These are phyloP conservation scores for Cepaea nemoralis DNA, from an alignment of 1,140 invertebrate genomes.

Conservation along the genomic window DNA sequence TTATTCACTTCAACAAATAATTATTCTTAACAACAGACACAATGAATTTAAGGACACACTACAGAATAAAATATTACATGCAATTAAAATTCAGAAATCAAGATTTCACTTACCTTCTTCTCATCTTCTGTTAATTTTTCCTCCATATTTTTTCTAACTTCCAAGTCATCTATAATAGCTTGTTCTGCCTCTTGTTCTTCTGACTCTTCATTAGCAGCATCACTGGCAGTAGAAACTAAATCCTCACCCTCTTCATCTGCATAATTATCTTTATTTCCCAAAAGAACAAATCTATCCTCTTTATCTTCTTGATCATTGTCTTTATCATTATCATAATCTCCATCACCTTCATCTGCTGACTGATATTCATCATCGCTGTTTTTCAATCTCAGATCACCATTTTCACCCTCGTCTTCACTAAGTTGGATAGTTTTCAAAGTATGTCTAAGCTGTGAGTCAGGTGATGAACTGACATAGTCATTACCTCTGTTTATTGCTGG, in stretches of 20 bases:
- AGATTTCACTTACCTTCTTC: conserved; percentile 50
- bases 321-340: conserved; percentile 25
- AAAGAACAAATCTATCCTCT: neutral
- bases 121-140: conserved; percentile 55
- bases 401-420: conserved; percentile 22
- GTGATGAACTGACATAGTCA: neutral
- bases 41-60: too few species aligned
- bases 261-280: conserved; percentile 3
- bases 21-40: too few species aligned
- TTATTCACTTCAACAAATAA: too few species aligned
- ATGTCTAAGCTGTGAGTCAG: neutral
- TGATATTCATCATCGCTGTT: conserved; percentile 40
- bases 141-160: conserved; percentile 50
- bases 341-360: conserved; percentile 40
- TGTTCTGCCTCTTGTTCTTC: conserved; percentile 52
- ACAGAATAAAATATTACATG: too few species aligned
- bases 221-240: conserved; percentile 21
- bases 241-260: neutral
- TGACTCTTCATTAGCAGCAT: conserved; percentile 42
- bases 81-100: neutral
- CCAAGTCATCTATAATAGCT: conserved; percentile 48
- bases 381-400: neutral
- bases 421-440: conserved; percentile 15
- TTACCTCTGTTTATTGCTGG: neutral
- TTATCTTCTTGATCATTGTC: conserved; percentile 17